phyloP scores from a whole-genome alignment of 2,888 invertebrate genomes.

The Microctonus aethiopoides region DNA sequence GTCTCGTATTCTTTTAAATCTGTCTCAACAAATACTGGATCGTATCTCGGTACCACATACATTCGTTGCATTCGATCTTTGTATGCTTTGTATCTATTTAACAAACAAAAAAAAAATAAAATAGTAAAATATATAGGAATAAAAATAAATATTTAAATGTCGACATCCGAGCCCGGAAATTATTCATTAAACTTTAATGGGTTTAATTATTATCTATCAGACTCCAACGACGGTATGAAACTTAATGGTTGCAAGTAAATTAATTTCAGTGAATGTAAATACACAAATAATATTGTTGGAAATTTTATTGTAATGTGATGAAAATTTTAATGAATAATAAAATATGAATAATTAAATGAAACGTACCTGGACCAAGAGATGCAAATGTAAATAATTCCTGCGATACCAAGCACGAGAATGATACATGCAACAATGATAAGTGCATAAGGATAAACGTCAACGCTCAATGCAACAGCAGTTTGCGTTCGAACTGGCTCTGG shows the following conservation, averaged over 20 bases:
- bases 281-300: neutral
- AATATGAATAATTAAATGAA: neutral
- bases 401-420: slow-evolving; percentile 87
- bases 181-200: too few species aligned
- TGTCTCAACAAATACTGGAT: slow-evolving; percentile 76
- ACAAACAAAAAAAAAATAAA: too few species aligned
- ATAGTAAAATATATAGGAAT: too few species aligned
- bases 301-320: neutral
- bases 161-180: slow-evolving; percentile 42
- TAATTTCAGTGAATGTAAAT: neutral
- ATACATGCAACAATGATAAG: slow-evolving; percentile 88
- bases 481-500: slow-evolving; percentile 69
- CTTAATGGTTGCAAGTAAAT: slow-evolving; percentile 33
- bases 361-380: slow-evolving; percentile 91
- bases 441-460: slow-evolving; percentile 87
- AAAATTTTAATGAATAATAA: neutral
- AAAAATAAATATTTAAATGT: too few species aligned
- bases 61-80: slow-evolving; percentile 84
- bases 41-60: slow-evolving; percentile 79
- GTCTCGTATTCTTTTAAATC: slow-evolving; percentile 95
- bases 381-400: slow-evolving; percentile 92
- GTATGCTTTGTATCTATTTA: slow-evolving; percentile 83
- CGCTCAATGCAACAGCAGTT: slow-evolving; percentile 70
- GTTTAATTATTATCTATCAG: neutral
- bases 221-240: slow-evolving; percentile 37